phyloP scores from a whole-genome alignment of 2,113 vertebrate genomes.

The Otis tarda region DNA sequence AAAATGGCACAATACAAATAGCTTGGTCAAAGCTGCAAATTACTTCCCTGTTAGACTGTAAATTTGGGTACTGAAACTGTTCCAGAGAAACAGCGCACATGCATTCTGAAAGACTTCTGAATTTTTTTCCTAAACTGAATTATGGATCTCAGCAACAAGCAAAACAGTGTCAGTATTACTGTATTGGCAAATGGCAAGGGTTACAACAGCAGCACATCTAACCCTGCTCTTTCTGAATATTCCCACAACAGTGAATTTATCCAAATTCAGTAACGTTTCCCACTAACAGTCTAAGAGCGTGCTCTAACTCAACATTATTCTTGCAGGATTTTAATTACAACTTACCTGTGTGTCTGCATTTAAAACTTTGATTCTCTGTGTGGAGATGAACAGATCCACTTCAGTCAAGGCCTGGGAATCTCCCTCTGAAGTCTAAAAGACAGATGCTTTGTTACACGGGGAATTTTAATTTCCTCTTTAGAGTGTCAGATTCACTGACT shows the following conservation, averaged over 20 bases:
- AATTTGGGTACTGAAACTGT: not conserved
- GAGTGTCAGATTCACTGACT: not conserved
- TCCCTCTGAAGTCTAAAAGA: slow-evolving; percentile 87
- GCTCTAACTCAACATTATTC: not conserved
- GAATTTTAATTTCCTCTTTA: not conserved
- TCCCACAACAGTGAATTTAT: not conserved
- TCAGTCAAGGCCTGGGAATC: slow-evolving; percentile 91
- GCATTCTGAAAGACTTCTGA: not conserved
- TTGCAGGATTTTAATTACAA: not conserved
- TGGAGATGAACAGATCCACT: slow-evolving; percentile 98
- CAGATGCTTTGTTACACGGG: not conserved
- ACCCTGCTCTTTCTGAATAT: not conserved
- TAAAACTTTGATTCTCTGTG: slow-evolving; percentile 97
- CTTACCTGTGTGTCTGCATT: slow-evolving; percentile 97
- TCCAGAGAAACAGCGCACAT: not conserved
- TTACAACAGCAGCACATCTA: not conserved
- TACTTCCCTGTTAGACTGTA: not conserved
- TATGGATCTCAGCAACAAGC: not conserved
- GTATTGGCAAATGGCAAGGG: not conserved
- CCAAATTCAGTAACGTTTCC: not conserved
- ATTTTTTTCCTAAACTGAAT: not conserved
- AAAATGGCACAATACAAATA: not conserved
- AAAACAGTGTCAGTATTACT: not conserved
- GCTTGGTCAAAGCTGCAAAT: not conserved
- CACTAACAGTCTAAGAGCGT: not conserved